These are phyloP conservation scores for Bryconaethiops microstoma DNA, from an alignment of 2,797 vertebrate species.

Conservation along the genomic window DNA sequence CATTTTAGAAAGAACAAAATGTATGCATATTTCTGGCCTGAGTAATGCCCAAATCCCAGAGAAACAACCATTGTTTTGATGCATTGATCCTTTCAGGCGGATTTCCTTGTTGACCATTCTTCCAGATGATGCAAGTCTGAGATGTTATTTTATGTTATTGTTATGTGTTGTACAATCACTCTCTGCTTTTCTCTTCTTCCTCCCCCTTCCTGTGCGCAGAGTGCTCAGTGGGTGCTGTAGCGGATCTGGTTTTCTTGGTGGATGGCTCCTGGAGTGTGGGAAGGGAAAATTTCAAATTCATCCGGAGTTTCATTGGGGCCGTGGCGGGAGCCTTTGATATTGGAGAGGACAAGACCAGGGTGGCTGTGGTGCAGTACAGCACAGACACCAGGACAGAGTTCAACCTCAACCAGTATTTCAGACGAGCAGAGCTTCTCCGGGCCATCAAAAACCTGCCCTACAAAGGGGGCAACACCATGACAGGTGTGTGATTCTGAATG, in stretches of 20 bases:
- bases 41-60: background rate
- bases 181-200: conserved; percentile 30
- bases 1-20: conserved; percentile 19
- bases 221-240: conserved; percentile 91
- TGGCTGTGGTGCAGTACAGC: conserved; percentile 96
- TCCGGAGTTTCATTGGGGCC: conserved; percentile 90
- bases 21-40: background rate
- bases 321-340: conserved; percentile 95
- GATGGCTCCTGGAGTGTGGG: conserved; percentile 99
- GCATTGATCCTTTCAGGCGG: background rate
- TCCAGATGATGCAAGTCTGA: background rate
- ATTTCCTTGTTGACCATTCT: background rate
- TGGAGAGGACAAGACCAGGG: conserved; percentile 92
- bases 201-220: conserved; percentile 71
- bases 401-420: conserved; percentile 86
- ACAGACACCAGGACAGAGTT: conserved; percentile 97
- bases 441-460: conserved; percentile 95
- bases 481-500: conserved; percentile 78
- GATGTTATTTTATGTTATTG: background rate
- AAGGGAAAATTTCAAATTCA: conserved; percentile 93
- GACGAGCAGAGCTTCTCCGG: conserved; percentile 85
- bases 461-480: conserved; percentile 99
- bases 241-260: conserved; percentile 94
- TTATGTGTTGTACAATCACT: conserved; percentile 17
- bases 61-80: background rate